Conservation (phyloP, 2,113 vertebrate species). For the Motacilla alba region DNA sequence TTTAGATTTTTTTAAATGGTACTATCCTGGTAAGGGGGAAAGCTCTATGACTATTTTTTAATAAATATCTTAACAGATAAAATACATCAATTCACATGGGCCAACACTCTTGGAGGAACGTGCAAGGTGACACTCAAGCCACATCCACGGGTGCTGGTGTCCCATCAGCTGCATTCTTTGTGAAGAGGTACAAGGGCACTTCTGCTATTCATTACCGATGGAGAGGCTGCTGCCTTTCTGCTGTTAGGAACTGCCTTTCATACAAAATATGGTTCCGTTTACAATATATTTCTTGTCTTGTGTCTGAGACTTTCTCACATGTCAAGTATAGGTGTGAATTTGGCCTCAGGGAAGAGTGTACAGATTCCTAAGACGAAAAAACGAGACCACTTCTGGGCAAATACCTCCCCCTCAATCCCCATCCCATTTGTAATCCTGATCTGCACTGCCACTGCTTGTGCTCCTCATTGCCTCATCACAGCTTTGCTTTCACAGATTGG, state of each 20-base stretch:
- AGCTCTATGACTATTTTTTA: neutral
- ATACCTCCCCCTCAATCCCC: fast-evolving
- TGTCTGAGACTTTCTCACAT: neutral
- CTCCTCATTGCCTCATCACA: neutral
- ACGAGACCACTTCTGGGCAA: neutral
- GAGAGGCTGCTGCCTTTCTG: neutral
- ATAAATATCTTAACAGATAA: neutral
- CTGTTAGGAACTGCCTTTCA: neutral
- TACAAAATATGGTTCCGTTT: neutral
- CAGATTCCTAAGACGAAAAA: neutral
- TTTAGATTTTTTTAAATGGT: neutral
- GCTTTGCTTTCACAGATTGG: neutral
- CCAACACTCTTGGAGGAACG: neutral
- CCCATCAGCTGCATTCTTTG: neutral
- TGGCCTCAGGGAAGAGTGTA: neutral
- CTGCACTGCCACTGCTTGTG: neutral
- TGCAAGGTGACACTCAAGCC: neutral
- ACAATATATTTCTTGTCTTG: neutral
- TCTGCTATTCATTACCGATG: fast-evolving
- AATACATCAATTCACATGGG: neutral
- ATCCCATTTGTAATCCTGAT: neutral
- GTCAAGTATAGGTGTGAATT: neutral
- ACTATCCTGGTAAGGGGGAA: neutral
- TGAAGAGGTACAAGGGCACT: neutral
- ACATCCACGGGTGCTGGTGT: neutral